Evolutionary conservation across 2,888 invertebrate species (phyloP).

Genomic region (Noctuana brunneofusca): DNA sequence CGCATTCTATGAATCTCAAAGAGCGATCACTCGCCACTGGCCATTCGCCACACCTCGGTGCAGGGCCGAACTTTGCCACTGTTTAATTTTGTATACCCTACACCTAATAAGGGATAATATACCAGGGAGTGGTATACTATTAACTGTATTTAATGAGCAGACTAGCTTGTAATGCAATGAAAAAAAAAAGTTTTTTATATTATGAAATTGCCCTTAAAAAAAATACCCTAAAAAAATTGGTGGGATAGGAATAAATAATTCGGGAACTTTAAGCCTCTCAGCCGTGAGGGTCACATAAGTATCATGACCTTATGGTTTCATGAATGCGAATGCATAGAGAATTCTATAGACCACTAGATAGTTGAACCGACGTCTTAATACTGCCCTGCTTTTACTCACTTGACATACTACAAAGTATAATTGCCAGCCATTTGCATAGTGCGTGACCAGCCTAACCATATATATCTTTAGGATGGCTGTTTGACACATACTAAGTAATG

Average conservation of each 20-base stretch:
- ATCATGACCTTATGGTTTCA: neutral
- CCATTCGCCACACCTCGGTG: constrained; percentile 13
- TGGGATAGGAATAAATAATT: too few relatives aligned
- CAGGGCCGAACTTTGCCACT: neutral
- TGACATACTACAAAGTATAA: constrained; percentile 19
- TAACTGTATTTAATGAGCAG: too few relatives aligned
- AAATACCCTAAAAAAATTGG: too few relatives aligned
- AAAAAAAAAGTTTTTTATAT: too few relatives aligned
- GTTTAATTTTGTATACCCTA: too few relatives aligned
- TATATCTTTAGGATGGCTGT: constrained; percentile 15
- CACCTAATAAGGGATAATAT: too few relatives aligned
- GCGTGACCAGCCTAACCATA: constrained; percentile 22
- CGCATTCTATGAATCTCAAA: constrained; percentile 34
- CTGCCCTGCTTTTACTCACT: constrained; percentile 8
- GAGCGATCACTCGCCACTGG: constrained; percentile 13
- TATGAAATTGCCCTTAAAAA: too few relatives aligned
- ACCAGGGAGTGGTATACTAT: too few relatives aligned
- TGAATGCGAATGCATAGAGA: neutral
- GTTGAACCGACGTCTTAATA: neutral
- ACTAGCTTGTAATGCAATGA: too few relatives aligned
- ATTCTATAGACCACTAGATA: neutral
- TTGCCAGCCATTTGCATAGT: constrained; percentile 20
- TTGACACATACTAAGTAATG: constrained; percentile 1
- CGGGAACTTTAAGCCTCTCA: neutral
- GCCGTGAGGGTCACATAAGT: too few relatives aligned